Evolutionary conservation across 1,140 invertebrate genomes (phyloP), one percentile per base, ranked within the genome.

Genomic region (Cotesia glomerata): DNA sequence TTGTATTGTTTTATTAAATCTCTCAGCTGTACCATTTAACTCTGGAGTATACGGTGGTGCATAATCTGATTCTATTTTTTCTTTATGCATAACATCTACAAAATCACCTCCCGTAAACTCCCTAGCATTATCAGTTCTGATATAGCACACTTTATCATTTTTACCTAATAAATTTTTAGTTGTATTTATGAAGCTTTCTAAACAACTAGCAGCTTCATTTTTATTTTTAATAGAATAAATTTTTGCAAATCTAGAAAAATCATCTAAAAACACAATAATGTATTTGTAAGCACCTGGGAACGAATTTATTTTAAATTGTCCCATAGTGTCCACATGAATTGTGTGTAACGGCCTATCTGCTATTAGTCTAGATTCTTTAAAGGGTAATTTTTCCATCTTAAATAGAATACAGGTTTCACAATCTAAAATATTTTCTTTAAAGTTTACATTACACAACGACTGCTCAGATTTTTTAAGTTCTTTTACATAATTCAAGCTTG

Each of bases 1-100:
- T 26, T 77, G 71, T 16, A 86, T 66, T 1, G 80, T 86, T 58
- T 84, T 71, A 39, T 87, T 87, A n/a, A 80, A 76, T 68, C 82
- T 73, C 65, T 88, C 83, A 7, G 80, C 77, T 45, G 76, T 69
- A 4, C 83, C 81, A 75, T 86, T 85, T 18, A 79, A 74, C 65
- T 83, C 74, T 69, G 76, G 78, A 14, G 78, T 77, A 64, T 77
- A 75, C 3, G 74, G 72, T 14, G 70, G 72, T 0, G n/a, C 72
- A 56, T 32, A 71, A 36, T 76, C 67, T 18, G 34, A 39, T 61
- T 78, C 73, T 14, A 78, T 76, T n/a, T 74, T 71, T 66, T 78
- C 76, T 18, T 59, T 69, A 5, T 65, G 61, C 59, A 73, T 69
- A 16, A 76, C 36, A 8, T 77, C 72, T 64, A 35, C 34, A 39